A percentile compares a stretch with the other conserved stretches of the same genome.
Conservation (phyloP, 1,140 invertebrate species). For the Pachypeltis micranthus region DNA sequence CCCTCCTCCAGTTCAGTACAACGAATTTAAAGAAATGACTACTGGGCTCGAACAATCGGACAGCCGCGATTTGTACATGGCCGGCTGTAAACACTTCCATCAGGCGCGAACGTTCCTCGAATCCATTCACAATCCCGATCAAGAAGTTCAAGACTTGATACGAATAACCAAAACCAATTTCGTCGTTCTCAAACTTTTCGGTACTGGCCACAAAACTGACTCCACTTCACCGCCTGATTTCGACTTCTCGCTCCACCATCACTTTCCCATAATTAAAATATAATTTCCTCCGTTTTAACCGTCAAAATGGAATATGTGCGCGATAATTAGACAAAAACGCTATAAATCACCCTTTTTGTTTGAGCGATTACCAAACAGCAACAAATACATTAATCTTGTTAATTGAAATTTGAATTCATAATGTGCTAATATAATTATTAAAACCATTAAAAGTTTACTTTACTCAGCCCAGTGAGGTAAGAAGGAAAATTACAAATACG, state of each 20-base stretch:
- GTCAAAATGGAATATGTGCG: no score
- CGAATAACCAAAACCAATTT: constrained; percentile 91
- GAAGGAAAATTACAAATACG: no score
- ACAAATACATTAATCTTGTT: no score
- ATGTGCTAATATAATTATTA: no score
- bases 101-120: constrained; percentile 77
- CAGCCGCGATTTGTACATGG: constrained; percentile 52
- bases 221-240: constrained; percentile 73
- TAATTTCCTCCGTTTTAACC: no score
- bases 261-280: constrained; percentile 80
- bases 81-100: constrained; percentile 81
- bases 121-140: constrained; percentile 58
- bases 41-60: constrained; percentile 35
- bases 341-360: no score
- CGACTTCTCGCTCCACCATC: constrained; percentile 75
- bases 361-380: no score
- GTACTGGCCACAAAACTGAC: constrained; percentile 80
- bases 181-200: constrained; percentile 81
- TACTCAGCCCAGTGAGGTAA: no score
- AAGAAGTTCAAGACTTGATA: constrained; percentile 70
- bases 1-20: constrained; percentile 79
- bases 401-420: no score
- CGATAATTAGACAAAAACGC: no score
- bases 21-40: constrained; percentile 63
- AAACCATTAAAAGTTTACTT: no score